Evolutionary conservation across 2,888 invertebrate species (phyloP), one percentile per base, ranked within the genome.

Genomic region (Diaprepes abbreviatus): DNA sequence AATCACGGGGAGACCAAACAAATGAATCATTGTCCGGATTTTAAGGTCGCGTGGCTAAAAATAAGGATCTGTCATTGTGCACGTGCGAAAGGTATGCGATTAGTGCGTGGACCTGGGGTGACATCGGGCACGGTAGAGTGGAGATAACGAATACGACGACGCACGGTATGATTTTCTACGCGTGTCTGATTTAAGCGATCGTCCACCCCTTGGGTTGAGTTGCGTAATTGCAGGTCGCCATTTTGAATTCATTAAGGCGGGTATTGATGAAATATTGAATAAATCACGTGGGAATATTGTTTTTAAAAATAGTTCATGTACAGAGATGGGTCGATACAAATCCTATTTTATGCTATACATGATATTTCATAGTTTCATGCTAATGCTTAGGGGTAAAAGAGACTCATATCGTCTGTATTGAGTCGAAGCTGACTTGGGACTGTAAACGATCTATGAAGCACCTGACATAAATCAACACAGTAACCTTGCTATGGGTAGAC

Each of bases 1-100:
- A 83, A 83, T 79, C 82, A 78, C 72, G 45, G 68, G 68, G 66
- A 54, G 71, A 33, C 48, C 67, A 71, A 72, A 68, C 68, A 72
- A 72, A 72, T 72, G 72, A 72, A 69, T 72, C 72, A 72, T 69
- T 69, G 72, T 68, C 43, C 66, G 57, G 72, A 69, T 60, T 69
- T 66, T 65, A 54, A 55, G 65, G 71, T 68, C 71, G 45, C 71
- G 71, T 71, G 71, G 54, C 68, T 60, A 59, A 60, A 68, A 71
- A 66, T 71, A 71, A 71, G 67, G 71, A 71, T 71, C 71, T 65
- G 66, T 66, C 68, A 64, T 65, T 63, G 58, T 52, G 58, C 72
- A 72, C 72, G 72, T 72, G 72, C 70, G 59, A 66, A 70, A 72
- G 72, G 72, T 72, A 72, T 52, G 71, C 67, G 71, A 71, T 71